Conservation (phyloP, 2,797 vertebrate genomes). For the Acanthopagrus latus region DNA sequence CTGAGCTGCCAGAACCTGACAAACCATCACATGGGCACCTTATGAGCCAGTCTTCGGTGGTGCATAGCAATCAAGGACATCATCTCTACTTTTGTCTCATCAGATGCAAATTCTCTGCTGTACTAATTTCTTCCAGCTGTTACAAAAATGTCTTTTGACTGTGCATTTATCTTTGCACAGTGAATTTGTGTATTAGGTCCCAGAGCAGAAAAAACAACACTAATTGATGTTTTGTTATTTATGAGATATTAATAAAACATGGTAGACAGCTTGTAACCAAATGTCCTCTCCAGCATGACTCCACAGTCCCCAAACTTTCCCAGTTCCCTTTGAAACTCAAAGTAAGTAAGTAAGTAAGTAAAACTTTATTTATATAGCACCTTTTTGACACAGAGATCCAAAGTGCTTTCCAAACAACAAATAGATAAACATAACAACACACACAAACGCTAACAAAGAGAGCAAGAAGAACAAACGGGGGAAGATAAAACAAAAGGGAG, state of each 20-base stretch:
- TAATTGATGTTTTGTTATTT: background rate
- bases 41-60: background rate
- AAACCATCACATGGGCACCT: background rate
- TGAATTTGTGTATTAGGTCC: background rate
- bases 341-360: no score
- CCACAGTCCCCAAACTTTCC: background rate
- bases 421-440: no score
- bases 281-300: background rate
- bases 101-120: background rate
- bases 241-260: background rate
- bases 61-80: background rate
- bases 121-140: background rate
- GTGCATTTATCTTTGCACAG: background rate
- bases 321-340: slow-evolving; percentile 22
- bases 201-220: background rate
- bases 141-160: background rate
- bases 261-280: background rate
- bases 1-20: background rate
- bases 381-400: no score
- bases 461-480: no score
- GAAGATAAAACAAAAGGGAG: no score
- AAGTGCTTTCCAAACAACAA: no score
- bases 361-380: no score
- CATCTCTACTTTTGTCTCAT: background rate
- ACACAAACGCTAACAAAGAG: no score